Evolutionary conservation across 2,113 vertebrate genomes (phyloP), one percentile per base, ranked within the genome.

Genomic region (Zosterops japonicus): DNA sequence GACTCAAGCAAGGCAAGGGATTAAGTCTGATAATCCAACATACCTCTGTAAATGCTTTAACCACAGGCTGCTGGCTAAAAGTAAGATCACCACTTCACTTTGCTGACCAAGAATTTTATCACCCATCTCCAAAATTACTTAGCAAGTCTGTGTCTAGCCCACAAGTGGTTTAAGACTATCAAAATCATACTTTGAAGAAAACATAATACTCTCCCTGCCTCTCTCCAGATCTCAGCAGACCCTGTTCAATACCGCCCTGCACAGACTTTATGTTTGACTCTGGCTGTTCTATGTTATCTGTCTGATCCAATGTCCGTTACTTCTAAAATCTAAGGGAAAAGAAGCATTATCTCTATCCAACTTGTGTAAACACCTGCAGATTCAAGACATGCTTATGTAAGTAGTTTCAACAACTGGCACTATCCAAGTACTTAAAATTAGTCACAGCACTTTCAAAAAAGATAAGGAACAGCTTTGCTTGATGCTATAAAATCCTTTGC

Each of bases 1-100:
- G 59, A 63, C 79, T 97, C 83, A 93, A 90, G 71, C 42, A 86
- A 77, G 29, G 59, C 55, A 86, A 83, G 68, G 63, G 90, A 93
- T 96, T 95, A 95, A 88, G 55, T 6, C 55, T 69, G 21, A 46
- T 86, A 93, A 96, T 95, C 83, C 35, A 15, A 88, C 42, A 55
- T 24, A 61, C 75, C 86, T 74, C 42, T 70, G 55, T 69, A 78
- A 92, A 86, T 53, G 75, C 74, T 89, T 89, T 87, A 93, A 56
- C 81, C 69, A 68, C 69, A 64, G 41, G 44, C 57, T 83, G 31
- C 63, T 59, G 33, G 29, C 75, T 92, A 70, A 61, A 93, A 88
- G 63, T n/a, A 72, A 80, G 50, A 88, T 39, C 39, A 39, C 0
- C 0, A 42, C 50, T 74, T 90, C 16, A 49, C 42, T 90, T 42